Conservation (phyloP, 2,797 vertebrate species). For the Etheostoma nigrum region DNA sequence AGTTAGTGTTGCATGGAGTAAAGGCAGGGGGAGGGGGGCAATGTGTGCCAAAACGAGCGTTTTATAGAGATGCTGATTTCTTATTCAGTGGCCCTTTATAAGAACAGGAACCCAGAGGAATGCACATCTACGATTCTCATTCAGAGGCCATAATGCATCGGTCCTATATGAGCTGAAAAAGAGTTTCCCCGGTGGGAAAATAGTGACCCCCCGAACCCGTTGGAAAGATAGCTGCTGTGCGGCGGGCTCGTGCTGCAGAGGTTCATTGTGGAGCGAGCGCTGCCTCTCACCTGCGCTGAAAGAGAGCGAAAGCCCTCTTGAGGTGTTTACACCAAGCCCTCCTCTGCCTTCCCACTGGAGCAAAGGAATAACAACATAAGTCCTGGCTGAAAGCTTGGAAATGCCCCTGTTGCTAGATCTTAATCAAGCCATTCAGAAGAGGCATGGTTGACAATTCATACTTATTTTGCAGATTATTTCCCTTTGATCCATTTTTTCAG, state of each 20-base stretch:
- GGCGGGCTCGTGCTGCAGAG: constrained; percentile 77
- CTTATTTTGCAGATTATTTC: constrained; percentile 53
- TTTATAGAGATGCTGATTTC: constrained; percentile 89
- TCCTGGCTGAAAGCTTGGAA: constrained; percentile 70
- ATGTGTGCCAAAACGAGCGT: constrained; percentile 67
- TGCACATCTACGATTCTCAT: constrained; percentile 75
- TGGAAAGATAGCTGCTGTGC: constrained; percentile 76
- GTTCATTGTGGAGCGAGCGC: constrained; percentile 74
- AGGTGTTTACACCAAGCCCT: constrained; percentile 82
- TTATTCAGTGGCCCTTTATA: constrained; percentile 80
- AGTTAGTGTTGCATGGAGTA: constrained; percentile 36
- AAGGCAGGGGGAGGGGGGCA: background rate
- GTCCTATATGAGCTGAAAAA: constrained; percentile 87
- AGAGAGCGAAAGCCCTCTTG: constrained; percentile 59
- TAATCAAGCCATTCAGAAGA: constrained; percentile 73
- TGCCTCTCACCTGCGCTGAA: constrained; percentile 85
- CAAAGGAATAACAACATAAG: constrained; percentile 81
- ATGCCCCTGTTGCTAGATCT: constrained; percentile 78
- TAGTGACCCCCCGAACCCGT: constrained; percentile 89
- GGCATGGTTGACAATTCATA: constrained; percentile 54
- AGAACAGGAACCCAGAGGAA: constrained; percentile 79
- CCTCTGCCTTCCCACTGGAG: constrained; percentile 77
- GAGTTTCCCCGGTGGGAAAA: constrained; percentile 90
- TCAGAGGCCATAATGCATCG: constrained; percentile 85
- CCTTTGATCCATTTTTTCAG: constrained; percentile 44